Conservation (phyloP, 2,888 invertebrate species). For the Scaptomyza polygonia region DNA sequence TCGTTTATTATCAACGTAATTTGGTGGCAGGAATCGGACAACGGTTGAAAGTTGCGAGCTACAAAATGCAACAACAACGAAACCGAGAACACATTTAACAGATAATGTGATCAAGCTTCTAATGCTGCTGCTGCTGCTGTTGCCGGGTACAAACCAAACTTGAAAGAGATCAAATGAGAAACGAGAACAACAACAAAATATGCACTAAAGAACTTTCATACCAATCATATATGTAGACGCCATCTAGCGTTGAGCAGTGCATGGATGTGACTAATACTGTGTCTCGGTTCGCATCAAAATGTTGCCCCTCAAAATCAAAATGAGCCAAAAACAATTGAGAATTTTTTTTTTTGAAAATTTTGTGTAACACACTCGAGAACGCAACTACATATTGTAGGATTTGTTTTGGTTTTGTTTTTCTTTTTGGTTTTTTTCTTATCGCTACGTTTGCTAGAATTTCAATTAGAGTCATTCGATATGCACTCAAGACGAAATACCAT, state of each 20-base stretch:
- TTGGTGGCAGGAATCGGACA: conserved; percentile 41
- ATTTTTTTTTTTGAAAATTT: conserved; percentile 2
- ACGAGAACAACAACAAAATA: not conserved
- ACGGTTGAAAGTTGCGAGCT: conserved; percentile 35
- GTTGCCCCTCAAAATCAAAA: conserved; percentile 4
- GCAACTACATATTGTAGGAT: not conserved
- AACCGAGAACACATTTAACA: conserved; percentile 36
- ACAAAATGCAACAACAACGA: conserved; percentile 18
- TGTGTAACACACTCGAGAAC: not conserved
- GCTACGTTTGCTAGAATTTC: conserved; percentile 28
- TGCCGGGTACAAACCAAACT: conserved; percentile 12
- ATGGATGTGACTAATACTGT: conserved; percentile 1
- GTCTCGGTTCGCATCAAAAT: not conserved
- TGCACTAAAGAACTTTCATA: not conserved
- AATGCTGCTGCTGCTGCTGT: too few relatives aligned
- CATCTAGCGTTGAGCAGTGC: conserved; percentile 16
- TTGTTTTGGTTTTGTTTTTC: not conserved
- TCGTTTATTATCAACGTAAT: conserved; percentile 39
- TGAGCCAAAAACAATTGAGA: conserved; percentile 24
- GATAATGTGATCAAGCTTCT: conserved; percentile 38
- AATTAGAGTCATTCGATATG: conserved; percentile 28
- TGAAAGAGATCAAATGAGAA: not conserved
- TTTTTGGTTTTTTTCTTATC: conserved; percentile 9
- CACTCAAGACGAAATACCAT: conserved; percentile 22
- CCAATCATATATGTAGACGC: conserved; percentile 9